Evolutionary conservation across 35 echinoderm and acorn worm genomes (phyloP).

Genomic region (Lytechinus variegatus): DNA sequence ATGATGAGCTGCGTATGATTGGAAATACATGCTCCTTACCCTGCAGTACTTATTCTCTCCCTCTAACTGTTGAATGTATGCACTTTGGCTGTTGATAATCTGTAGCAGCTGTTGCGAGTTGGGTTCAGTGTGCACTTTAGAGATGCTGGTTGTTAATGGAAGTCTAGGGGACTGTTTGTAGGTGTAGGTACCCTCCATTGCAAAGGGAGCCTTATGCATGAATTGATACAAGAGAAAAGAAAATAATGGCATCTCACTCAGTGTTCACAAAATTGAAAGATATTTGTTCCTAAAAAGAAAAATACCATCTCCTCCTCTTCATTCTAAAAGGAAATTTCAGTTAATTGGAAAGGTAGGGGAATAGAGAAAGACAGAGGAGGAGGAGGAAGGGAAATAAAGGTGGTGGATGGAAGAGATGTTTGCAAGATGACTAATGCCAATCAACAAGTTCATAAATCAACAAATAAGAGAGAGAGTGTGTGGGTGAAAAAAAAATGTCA

Average conservation of each 20-base stretch:
- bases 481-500: neutral
- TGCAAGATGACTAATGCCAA: no score
- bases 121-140: slow-evolving; percentile 49
- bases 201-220: neutral
- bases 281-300: no score
- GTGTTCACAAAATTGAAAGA: no score
- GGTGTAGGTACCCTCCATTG: slow-evolving; percentile 1
- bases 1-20: neutral
- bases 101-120: slow-evolving; percentile 76
- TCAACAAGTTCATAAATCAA: no score
- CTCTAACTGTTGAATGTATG: slow-evolving; percentile 95
- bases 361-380: no score
- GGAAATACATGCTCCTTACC: slow-evolving; percentile 47
- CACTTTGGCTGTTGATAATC: slow-evolving; percentile 82
- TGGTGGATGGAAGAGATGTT: neutral
- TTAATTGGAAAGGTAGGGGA: no score
- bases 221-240: neutral
- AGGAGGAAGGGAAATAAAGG: neutral
- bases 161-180: slow-evolving; percentile 32
- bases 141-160: neutral
- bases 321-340: no score
- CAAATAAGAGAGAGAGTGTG: neutral
- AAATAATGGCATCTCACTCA: neutral
- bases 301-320: no score
- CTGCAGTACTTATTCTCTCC: slow-evolving; percentile 90